Conservation (phyloP, 2,797 vertebrate species). For the Masticophis lateralis region DNA sequence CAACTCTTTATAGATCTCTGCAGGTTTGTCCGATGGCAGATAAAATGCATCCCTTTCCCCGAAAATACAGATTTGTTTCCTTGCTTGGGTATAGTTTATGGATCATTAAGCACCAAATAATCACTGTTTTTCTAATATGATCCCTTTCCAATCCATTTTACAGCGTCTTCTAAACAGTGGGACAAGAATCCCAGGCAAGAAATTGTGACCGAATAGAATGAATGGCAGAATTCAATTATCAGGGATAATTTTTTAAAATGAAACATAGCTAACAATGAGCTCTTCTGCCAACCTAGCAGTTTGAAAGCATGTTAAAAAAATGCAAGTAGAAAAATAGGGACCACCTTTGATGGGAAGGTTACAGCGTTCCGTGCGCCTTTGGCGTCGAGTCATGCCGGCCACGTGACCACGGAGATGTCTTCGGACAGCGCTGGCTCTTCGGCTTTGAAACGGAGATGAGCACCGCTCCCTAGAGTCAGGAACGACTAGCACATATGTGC, state of each 20-base stretch:
- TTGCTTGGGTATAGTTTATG: constrained; percentile 1
- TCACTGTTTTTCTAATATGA: constrained; percentile 29
- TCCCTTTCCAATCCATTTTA: constrained; percentile 14
- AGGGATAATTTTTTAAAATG: constrained; percentile 67
- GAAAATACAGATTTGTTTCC: not conserved
- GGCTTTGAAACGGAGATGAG: too few species aligned
- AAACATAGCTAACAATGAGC: constrained; percentile 58
- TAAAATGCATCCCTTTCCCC: not conserved
- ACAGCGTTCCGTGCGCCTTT: too few species aligned
- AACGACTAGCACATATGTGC: too few species aligned
- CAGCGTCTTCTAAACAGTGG: constrained; percentile 40
- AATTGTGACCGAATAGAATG: constrained; percentile 71
- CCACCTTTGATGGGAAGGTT: too few species aligned
- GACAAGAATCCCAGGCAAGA: constrained; percentile 45
- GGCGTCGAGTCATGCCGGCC: too few species aligned
- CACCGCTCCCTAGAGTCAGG: too few species aligned
- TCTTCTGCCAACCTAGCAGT: not conserved
- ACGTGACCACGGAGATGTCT: too few species aligned
- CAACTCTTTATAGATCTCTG: not conserved
- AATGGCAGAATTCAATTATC: not conserved
- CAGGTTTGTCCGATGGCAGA: not conserved
- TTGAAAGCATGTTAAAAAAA: too few species aligned
- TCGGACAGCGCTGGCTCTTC: too few species aligned
- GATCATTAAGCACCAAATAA: constrained; percentile 62
- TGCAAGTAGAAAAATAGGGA: too few species aligned